Conservation (phyloP, 2,113 vertebrate species). For the Trematocara macrostoma region DNA sequence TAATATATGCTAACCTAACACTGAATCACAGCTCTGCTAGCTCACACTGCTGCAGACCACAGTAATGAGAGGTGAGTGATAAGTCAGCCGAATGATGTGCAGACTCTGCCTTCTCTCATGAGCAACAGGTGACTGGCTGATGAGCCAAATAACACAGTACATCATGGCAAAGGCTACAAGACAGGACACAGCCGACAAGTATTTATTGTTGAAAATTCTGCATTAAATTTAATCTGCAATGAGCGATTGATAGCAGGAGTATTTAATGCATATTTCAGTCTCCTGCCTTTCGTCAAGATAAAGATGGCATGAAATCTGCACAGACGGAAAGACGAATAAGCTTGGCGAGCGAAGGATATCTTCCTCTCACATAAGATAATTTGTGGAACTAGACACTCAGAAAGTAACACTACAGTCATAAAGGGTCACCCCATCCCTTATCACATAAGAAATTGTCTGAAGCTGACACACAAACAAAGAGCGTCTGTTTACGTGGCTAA, state of each 20-base stretch:
- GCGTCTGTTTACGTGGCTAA: neutral
- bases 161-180: neutral
- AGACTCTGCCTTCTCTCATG: neutral
- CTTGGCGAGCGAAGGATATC: neutral
- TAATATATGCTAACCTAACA: neutral
- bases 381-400: neutral
- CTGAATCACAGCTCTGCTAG: neutral
- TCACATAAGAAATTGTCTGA: neutral
- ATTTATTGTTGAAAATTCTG: neutral
- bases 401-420: neutral
- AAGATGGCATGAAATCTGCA: neutral
- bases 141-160: neutral
- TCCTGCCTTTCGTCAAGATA: neutral
- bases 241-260: fast-evolving
- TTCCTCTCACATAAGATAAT: neutral
- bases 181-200: neutral
- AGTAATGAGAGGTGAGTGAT: neutral
- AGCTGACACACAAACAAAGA: neutral
- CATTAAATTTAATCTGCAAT: neutral
- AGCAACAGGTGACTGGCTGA: neutral
- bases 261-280: neutral
- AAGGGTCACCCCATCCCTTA: neutral
- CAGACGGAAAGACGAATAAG: neutral
- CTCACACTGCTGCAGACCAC: neutral
- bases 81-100: neutral